Evolutionary conservation across 2,888 invertebrate genomes (phyloP), one percentile per base, ranked within the genome.

Genomic region (Trichogramma dendrolimi): DNA sequence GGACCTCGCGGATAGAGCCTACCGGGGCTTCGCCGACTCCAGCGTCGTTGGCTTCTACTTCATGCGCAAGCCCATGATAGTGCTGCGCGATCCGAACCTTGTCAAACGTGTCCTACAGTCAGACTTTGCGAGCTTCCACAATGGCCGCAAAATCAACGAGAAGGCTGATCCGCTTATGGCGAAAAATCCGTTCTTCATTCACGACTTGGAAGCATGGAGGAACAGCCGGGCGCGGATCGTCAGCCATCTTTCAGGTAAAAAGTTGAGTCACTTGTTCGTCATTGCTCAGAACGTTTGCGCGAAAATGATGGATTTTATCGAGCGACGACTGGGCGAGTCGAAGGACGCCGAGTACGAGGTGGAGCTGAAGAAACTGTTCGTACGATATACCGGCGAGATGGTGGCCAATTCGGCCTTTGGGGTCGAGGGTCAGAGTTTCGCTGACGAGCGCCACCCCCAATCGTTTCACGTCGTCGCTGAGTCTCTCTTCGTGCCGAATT

Each of bases 341-440:
- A 53, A 5, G 56, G 46, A 10, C 6, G 11, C n/a, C 6, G 11
- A 27, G 5, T 46, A 42, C 11, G 67, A 61, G 41, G 52, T 71
- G 0, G 72, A 77, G 39, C 2, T 69, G 40, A 73, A 73, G 39
- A 10, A 64, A 0, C 50, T 72, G 2, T 70, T 70, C 14, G 50
- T 67, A 2, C 66, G 62, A 43, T 71, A 69, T 55, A 76, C 74
- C 0, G 70, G 70, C 0, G 73, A 76, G 39, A 62, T 74, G 0
- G 70, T 72, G 0, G 70, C 73, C 0, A 66, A 63, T 5, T 67
- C 68, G 0, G 73, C 70, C 0, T 67, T 74, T 11, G 73, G 72
- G 0, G 60, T 72, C 6, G 70, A 73, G 41, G 75, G 73, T 4
- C 55, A 67, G 11, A 68, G 69, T 10, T 75, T 74, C 64, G 64